Evolutionary conservation across 2,113 vertebrate species (phyloP).

Genomic region (Acinonyx jubatus): DNA sequence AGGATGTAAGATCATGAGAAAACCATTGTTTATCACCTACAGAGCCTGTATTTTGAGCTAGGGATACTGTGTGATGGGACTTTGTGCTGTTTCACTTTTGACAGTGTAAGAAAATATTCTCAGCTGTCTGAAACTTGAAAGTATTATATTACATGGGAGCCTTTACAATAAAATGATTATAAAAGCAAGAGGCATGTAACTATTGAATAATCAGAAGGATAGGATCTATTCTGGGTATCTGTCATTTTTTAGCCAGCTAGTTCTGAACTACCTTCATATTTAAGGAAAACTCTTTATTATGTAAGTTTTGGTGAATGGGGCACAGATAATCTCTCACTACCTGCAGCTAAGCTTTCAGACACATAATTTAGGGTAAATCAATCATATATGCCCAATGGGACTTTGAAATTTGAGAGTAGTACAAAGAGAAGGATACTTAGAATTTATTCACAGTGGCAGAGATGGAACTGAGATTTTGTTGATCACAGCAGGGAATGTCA

Average conservation of each 20-base stretch:
- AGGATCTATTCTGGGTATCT: neutral
- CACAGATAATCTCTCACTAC: neutral
- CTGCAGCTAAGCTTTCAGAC: neutral
- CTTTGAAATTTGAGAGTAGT: neutral
- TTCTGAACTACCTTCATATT: neutral
- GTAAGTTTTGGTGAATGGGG: neutral
- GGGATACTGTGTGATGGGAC: neutral
- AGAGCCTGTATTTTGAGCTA: neutral
- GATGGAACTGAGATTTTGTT: neutral
- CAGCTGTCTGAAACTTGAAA: neutral
- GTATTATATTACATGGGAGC: neutral
- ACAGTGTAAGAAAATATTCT: neutral
- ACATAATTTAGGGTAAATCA: neutral
- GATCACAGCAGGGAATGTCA: neutral
- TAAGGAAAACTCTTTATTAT: neutral
- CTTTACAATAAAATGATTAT: neutral
- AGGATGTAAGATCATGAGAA: neutral
- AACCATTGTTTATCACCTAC: neutral
- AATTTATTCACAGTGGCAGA: slow-evolving; percentile 7
- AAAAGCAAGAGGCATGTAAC: neutral
- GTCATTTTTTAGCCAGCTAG: neutral
- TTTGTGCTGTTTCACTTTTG: neutral
- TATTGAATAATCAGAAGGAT: neutral
- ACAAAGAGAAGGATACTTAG: neutral
- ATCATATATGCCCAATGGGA: neutral